Base-by-base conservation (phyloP, 2,113 vertebrate genomes). In the Malurus elegans region DNA sequence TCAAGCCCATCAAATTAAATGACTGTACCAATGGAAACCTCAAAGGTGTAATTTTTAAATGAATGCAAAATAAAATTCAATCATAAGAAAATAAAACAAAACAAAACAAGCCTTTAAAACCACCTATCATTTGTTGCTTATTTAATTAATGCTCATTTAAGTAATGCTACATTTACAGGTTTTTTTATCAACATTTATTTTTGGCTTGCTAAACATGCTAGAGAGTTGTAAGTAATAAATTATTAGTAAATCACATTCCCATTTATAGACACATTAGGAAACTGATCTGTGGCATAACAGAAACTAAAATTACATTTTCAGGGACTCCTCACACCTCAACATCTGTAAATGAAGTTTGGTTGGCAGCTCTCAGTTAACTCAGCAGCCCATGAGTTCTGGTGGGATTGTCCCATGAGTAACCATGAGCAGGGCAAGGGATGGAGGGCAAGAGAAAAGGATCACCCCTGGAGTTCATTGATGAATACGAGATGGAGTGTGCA, bases 401-500 rank as follows among this genome's bases (percentile, higher is more conserved):
- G 31, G 38, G 15, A 91, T 12, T 47, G 13, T 74, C 24, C 34
- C 42, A 8, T 0, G 0, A 81, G 24, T 50, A 76, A 58, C 9
- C 5, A 6, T 12, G 23, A 58, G 18, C 38, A 83, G 26, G 17
- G 20, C 0, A 4, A 90, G 42, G 6, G 28, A 29, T 4, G 29
- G 62, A 60, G 61, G 12, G 4, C 7, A 57, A 78, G 69, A 78
- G 42, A 62, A 10, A 71, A 71, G 23, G 26, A 71, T 34, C 25
- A 74, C 29, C 32, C 29, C 29, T 16, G 20, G 44, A 92, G 31
- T 25, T 64, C 28, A 67, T 70, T 51, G 81, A 64, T 2, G 2
- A 86, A 20, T 13, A 16, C 4, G 40, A 78, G 23, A 93, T 0
- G 54, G 47, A 75, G 44, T 0, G 0, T 20, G 56, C 8, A 67